A percentile compares a stretch with the other conserved stretches of the same genome.
phyloP scores from a whole-genome alignment of 2,888 invertebrate genomes.

The Lasioglossum oenotherae region DNA sequence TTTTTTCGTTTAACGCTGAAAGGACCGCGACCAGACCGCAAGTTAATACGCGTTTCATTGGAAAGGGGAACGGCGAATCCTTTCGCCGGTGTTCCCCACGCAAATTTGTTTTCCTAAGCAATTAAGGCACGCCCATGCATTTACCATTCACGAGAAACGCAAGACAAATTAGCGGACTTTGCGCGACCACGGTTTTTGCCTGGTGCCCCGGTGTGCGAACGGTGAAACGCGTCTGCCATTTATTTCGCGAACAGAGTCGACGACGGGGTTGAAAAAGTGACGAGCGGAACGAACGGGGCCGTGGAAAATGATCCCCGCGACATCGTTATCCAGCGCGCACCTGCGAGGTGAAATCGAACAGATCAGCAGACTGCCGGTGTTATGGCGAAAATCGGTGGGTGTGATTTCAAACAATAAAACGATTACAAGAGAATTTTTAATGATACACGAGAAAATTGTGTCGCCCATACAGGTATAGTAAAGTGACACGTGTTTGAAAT shows the following conservation, averaged over 20 bases:
- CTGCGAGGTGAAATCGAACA: too few species aligned
- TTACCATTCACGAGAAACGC: conserved; percentile 13
- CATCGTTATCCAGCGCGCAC: not conserved
- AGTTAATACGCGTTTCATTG: not conserved
- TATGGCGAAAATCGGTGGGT: too few species aligned
- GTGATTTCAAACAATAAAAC: too few species aligned
- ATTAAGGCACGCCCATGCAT: conserved; percentile 21
- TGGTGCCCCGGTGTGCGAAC: not conserved
- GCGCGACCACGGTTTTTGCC: not conserved
- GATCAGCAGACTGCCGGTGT: too few species aligned
- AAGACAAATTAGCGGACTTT: conserved; percentile 19
- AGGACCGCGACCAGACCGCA: not conserved
- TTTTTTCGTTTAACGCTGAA: not conserved
- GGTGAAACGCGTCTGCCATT: conserved; percentile 15
- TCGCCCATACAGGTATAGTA: too few species aligned
- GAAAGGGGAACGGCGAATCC: not conserved
- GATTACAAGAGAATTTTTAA: too few species aligned
- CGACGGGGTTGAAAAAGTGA: not conserved
- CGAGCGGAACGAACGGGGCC: not conserved
- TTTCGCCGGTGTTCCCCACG: not conserved
- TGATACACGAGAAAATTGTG: too few species aligned
- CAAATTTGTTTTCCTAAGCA: conserved; percentile 12
- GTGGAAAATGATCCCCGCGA: not conserved
- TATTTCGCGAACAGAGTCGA: conserved; percentile 21
- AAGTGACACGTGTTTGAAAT: too few species aligned